These are phyloP conservation scores for Agrotis segetum DNA, from an alignment of 2,888 invertebrate species.

Conservation along the genomic window DNA sequence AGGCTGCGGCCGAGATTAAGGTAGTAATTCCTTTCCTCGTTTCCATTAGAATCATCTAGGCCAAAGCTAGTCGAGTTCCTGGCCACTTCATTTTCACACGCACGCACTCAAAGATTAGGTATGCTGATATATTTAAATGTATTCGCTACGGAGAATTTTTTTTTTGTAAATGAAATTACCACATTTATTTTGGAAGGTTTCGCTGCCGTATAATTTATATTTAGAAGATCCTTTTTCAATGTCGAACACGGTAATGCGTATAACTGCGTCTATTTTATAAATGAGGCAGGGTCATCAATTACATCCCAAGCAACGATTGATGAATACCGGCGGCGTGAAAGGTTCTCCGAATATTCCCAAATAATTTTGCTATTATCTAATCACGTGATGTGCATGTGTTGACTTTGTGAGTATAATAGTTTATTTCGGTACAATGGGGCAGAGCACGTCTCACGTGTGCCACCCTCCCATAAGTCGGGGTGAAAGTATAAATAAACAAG, in stretches of 20 bases:
- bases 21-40: slow-evolving; percentile 70
- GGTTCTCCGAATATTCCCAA: slow-evolving; percentile 58
- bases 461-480: slow-evolving; percentile 81
- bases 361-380: slow-evolving; percentile 61
- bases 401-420: slow-evolving; percentile 83
- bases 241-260: slow-evolving; percentile 74
- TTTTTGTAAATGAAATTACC: slow-evolving; percentile 85
- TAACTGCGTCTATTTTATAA: slow-evolving; percentile 67
- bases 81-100: slow-evolving; percentile 76
- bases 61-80: slow-evolving; percentile 69
- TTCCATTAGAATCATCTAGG: slow-evolving; percentile 70
- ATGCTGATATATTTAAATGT: slow-evolving; percentile 87
- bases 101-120: slow-evolving; percentile 77
- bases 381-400: slow-evolving; percentile 73
- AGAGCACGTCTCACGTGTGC: slow-evolving; percentile 83
- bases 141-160: slow-evolving; percentile 77
- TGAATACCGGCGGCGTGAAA: slow-evolving; percentile 51
- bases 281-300: slow-evolving; percentile 60
- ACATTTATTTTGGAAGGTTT: slow-evolving; percentile 83
- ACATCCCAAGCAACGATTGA: slow-evolving; percentile 50
- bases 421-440: slow-evolving; percentile 85
- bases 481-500: slow-evolving; percentile 90
- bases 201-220: slow-evolving; percentile 78
- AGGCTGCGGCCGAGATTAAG: slow-evolving; percentile 61
- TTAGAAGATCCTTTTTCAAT: slow-evolving; percentile 82